Percentiles rank a stretch among this genome's conserved stretches.
Conservation (phyloP, 2,797 vertebrate species). For the Botia kubotai region DNA sequence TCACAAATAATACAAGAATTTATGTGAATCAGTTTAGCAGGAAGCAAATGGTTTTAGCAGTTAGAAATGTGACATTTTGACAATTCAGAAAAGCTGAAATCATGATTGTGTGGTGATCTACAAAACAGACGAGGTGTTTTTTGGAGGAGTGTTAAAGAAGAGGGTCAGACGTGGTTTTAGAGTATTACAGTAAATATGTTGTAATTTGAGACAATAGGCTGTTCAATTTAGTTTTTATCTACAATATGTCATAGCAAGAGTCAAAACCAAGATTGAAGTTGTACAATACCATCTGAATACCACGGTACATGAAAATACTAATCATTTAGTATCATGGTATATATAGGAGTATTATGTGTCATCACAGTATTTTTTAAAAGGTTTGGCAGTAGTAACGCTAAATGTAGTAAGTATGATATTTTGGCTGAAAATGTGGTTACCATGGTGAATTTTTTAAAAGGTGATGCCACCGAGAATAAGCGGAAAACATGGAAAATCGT, state of each 20-base stretch:
- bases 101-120: constrained; percentile 17
- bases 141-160: constrained; percentile 21
- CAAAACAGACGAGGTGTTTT: constrained; percentile 15
- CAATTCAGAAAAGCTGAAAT: neutral
- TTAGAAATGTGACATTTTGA: neutral
- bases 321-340: neutral
- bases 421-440: constrained; percentile 24
- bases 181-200: neutral
- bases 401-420: constrained; percentile 4
- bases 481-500: neutral
- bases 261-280: neutral
- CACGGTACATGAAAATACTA: neutral
- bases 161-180: neutral
- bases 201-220: neutral
- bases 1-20: no score
- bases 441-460: constrained; percentile 4
- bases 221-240: neutral
- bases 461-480: neutral
- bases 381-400: neutral
- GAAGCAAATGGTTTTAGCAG: neutral
- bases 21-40: neutral
- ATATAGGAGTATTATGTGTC: no score
- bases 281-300: neutral
- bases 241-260: neutral
- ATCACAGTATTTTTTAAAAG: neutral